Evolutionary conservation across 2,888 invertebrate genomes (phyloP).

Genomic region (Lasioglossum malachurum): DNA sequence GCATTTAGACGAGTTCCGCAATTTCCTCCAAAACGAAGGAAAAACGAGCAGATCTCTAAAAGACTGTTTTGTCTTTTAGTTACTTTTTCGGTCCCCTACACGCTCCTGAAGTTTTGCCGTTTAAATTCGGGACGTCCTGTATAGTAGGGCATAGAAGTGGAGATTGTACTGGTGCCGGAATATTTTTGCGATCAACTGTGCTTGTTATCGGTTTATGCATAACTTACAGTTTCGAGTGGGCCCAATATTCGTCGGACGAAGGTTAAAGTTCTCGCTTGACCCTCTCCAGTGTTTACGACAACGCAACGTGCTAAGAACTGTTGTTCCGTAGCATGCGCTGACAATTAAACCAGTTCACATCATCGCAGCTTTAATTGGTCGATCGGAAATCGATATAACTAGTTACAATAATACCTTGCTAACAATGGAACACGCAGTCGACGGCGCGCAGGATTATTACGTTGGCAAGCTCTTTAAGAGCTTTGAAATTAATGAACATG

Average conservation of each 20-base stretch:
- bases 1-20: too few relatives aligned
- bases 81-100: too few relatives aligned
- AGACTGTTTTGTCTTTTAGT: too few relatives aligned
- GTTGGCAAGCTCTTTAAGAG: not conserved
- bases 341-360: not conserved
- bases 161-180: too few relatives aligned
- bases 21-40: too few relatives aligned
- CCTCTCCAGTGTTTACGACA: not conserved
- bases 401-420: not conserved
- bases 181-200: too few relatives aligned
- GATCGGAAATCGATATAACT: not conserved
- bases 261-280: not conserved
- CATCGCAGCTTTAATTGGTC: not conserved
- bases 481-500: not conserved
- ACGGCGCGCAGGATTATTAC: not conserved
- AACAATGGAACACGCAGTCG: constrained; percentile 1
- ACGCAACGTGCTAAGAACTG: not conserved
- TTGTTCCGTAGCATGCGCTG: not conserved
- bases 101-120: too few relatives aligned
- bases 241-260: not conserved
- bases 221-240: not conserved
- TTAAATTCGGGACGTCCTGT: too few relatives aligned
- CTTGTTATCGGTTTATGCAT: not conserved
- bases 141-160: too few relatives aligned
- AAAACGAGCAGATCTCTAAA: too few relatives aligned